phyloP scores from a whole-genome alignment of 2,113 vertebrate species.

The Anas platyrhynchos region DNA sequence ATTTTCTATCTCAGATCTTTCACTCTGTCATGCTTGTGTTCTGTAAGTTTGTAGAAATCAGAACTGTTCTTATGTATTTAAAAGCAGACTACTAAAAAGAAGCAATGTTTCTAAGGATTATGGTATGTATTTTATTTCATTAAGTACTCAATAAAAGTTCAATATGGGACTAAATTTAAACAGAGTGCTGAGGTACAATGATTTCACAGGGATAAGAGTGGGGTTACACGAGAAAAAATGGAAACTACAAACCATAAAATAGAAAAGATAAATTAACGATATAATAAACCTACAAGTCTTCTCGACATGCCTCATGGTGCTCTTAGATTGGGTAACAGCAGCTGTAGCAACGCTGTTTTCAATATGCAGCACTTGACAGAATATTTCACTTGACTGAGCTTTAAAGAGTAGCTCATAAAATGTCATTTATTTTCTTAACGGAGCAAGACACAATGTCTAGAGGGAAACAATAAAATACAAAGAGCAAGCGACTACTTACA shows the following conservation, averaged over 20 bases:
- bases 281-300: neutral
- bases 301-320: neutral
- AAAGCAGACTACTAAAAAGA: neutral
- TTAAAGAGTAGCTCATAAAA: neutral
- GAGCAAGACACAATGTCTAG: neutral
- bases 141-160: neutral
- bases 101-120: neutral
- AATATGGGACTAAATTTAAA: neutral
- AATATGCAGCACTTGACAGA: neutral
- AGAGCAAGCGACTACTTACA: conserved; percentile 83
- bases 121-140: neutral
- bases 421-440: conserved; percentile 28
- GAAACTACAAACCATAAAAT: neutral
- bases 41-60: neutral
- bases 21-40: neutral
- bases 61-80: neutral
- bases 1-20: neutral
- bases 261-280: neutral
- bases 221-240: neutral
- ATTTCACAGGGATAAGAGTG: neutral
- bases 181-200: neutral
- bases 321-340: neutral
- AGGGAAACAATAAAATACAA: conserved; percentile 3
- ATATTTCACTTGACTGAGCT: conserved; percentile 1
- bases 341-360: neutral